These are phyloP conservation scores for Mizuhopecten yessoensis DNA, from an alignment of 1,140 invertebrate species.

Conservation along the genomic window DNA sequence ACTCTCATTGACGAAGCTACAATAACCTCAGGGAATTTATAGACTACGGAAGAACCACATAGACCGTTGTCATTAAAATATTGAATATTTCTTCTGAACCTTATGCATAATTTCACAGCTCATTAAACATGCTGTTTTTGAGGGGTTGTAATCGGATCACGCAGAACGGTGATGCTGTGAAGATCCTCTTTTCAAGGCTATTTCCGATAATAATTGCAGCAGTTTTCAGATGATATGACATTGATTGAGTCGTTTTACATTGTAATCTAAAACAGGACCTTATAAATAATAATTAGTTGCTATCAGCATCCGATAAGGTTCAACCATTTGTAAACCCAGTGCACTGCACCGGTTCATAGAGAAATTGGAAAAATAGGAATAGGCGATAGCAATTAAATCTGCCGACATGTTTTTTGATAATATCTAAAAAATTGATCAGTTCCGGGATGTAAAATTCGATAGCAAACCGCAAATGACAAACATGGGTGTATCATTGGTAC, in stretches of 20 bases:
- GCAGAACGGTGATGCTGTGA: not conserved
- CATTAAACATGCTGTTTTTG: not conserved
- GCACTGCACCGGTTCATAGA: not conserved
- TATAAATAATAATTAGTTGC: not conserved
- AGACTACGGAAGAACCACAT: not conserved
- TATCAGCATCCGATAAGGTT: not conserved
- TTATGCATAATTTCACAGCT: slow-evolving; percentile 34
- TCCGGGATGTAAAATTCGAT: not conserved
- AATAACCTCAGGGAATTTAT: not conserved
- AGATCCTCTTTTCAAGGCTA: not conserved
- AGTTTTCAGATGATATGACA: not conserved
- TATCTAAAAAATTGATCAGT: not conserved
- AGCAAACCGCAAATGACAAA: not conserved
- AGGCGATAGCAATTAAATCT: not conserved
- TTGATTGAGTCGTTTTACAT: not conserved
- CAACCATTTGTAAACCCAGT: not conserved
- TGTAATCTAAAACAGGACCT: not conserved
- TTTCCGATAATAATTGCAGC: not conserved
- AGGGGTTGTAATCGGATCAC: not conserved
- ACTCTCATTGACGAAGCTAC: not conserved
- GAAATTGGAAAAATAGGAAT: not conserved
- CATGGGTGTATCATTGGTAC: not conserved
- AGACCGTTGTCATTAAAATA: not conserved
- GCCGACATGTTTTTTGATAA: not conserved
- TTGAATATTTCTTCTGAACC: not conserved